Evolutionary conservation across 1,140 invertebrate species (phyloP).

Genomic region (Conus betulinus): DNA sequence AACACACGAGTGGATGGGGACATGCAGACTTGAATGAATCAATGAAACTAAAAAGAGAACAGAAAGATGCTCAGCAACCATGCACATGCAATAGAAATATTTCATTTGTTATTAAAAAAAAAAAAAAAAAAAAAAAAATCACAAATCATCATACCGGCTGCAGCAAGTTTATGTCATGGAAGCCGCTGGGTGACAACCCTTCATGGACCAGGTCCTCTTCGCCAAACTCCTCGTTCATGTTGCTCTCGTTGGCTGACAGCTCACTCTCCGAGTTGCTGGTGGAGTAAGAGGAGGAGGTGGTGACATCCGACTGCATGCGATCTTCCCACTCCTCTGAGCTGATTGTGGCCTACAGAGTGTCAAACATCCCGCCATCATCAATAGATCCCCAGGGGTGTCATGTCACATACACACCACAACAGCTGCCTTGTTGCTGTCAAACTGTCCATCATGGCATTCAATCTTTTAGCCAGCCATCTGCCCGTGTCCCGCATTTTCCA

Average conservation of each 20-base stretch:
- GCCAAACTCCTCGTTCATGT: conserved; percentile 7
- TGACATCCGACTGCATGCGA: conserved; percentile 67
- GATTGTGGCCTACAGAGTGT: conserved; percentile 53
- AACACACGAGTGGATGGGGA: too few species aligned
- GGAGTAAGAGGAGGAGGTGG: conserved; percentile 65
- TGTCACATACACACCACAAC: too few species aligned
- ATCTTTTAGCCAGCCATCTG: too few species aligned
- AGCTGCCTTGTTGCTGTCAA: too few species aligned
- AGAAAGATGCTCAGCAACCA: not conserved
- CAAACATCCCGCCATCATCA: too few species aligned
- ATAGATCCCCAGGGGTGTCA: too few species aligned
- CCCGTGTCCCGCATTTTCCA: too few species aligned
- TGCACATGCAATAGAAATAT: not conserved
- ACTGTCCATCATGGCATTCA: too few species aligned
- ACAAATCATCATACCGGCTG: conserved; percentile 58
- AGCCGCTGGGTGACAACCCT: not conserved
- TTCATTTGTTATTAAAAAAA: not conserved
- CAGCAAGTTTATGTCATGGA: conserved; percentile 68
- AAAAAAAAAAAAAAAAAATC: conserved; percentile 17
- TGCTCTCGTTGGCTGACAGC: conserved; percentile 49
- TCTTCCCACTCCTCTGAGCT: conserved; percentile 72
- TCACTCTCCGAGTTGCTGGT: conserved; percentile 60
- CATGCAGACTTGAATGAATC: too few species aligned
- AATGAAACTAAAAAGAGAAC: not conserved
- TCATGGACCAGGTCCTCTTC: conserved; percentile 40